phyloP scores from a whole-genome alignment of 2,113 vertebrate species.

The Elephantulus edwardii region DNA sequence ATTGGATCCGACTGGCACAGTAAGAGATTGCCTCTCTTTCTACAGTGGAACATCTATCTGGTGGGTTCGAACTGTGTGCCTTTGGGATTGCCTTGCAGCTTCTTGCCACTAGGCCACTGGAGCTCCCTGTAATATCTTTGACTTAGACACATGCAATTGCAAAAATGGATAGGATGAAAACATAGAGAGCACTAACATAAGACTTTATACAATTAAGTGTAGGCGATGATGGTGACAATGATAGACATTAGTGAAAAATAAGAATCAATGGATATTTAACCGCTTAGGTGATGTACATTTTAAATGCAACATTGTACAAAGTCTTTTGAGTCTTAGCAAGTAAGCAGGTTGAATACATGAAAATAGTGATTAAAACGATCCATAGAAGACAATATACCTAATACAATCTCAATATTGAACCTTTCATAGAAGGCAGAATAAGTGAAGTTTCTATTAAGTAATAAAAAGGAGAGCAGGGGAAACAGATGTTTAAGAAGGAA shows the following conservation, averaged over 20 bases:
- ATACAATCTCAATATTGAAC: conserved; percentile 84
- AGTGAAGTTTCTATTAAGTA: conserved; percentile 33
- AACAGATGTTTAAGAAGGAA: conserved; percentile 34
- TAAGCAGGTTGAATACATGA: conserved; percentile 77
- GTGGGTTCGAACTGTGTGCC: too few relatives aligned
- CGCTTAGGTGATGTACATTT: not conserved
- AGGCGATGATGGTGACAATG: not conserved
- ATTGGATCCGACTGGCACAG: too few relatives aligned
- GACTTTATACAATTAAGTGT: not conserved
- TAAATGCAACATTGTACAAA: not conserved
- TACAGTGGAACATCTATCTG: too few relatives aligned
- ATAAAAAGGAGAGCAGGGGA: not conserved
- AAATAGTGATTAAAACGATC: not conserved
- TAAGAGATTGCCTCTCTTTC: too few relatives aligned
- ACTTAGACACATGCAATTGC: not conserved
- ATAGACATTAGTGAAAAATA: not conserved
- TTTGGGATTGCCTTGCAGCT: too few relatives aligned
- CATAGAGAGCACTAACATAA: not conserved
- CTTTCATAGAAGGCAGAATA: conserved; percentile 35
- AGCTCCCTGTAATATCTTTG: not conserved
- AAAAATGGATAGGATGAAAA: not conserved
- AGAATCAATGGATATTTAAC: not conserved
- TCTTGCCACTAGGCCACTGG: too few relatives aligned
- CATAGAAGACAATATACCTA: conserved; percentile 73
- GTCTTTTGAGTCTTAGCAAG: conserved; percentile 82